Percentiles rank a stretch among this genome's conserved stretches.
phyloP scores from a whole-genome alignment of 2,113 vertebrate genomes.

The Catharus bicknelli region DNA sequence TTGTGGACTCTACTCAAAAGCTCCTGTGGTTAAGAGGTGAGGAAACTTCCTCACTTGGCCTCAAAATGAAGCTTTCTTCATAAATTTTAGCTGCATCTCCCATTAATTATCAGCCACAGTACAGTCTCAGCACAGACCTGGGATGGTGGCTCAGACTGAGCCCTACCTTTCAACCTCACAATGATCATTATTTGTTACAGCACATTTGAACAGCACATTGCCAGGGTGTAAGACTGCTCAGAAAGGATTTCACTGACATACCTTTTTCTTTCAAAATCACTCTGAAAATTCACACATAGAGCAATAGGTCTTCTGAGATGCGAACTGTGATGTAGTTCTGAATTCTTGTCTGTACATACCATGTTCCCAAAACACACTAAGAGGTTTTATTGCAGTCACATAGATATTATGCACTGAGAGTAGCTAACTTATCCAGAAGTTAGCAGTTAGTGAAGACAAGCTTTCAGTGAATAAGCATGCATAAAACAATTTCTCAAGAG shows the following conservation, averaged over 20 bases:
- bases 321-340: not conserved
- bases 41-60: not conserved
- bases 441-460: not conserved
- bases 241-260: not conserved
- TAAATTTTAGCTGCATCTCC: not conserved
- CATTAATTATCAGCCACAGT: not conserved
- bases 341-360: not conserved
- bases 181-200: not conserved
- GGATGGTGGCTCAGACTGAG: not conserved
- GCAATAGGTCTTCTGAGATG: not conserved
- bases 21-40: not conserved
- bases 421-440: not conserved
- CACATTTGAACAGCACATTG: not conserved
- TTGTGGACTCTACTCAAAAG: not conserved
- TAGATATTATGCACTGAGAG: not conserved
- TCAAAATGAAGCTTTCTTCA: not conserved
- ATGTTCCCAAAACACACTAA: not conserved
- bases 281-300: not conserved
- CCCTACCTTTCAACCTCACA: not conserved
- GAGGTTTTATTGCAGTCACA: not conserved
- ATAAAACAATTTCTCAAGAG: not conserved
- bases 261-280: not conserved
- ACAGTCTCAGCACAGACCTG: not conserved
- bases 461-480: not conserved
- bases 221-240: not conserved